Evolutionary conservation across 2,797 vertebrate species (phyloP).

Genomic region (Thalassophryne amazonica): DNA sequence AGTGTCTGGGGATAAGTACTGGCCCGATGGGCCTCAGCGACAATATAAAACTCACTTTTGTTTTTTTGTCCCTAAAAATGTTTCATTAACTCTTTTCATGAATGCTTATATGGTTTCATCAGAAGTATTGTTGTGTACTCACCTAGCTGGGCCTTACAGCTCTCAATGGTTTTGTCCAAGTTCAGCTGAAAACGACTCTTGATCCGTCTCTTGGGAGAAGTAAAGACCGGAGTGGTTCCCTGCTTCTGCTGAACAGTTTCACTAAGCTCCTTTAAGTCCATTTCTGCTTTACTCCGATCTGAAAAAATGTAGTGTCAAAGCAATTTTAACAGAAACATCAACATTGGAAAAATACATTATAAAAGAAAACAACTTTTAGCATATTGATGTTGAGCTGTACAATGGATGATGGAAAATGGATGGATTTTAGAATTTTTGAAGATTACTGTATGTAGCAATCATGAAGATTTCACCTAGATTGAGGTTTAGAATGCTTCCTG

Average conservation of each 20-base stretch:
- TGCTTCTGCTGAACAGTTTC: constrained; percentile 92
- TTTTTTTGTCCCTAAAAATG: neutral
- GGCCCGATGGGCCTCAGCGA: too few relatives aligned
- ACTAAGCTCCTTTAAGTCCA: constrained; percentile 96
- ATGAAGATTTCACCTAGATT: constrained; percentile 86
- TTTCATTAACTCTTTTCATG: too few relatives aligned
- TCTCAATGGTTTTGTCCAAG: constrained; percentile 97
- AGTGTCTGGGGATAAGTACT: too few relatives aligned
- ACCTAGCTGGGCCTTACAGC: constrained; percentile 97
- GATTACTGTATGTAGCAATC: neutral
- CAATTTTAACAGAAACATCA: neutral
- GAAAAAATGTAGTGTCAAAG: constrained; percentile 3
- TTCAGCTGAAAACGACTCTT: constrained; percentile 96
- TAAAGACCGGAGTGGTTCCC: constrained; percentile 80
- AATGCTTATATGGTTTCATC: too few relatives aligned
- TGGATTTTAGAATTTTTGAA: neutral
- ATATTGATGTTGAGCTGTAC: neutral
- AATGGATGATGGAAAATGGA: neutral
- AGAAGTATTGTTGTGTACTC: too few relatives aligned
- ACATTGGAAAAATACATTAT: neutral
- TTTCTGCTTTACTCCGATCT: constrained; percentile 98
- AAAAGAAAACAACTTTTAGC: neutral
- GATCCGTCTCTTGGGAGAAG: constrained; percentile 92
- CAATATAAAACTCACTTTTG: too few relatives aligned
- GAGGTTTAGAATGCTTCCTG: constrained; percentile 95